phyloP scores from a whole-genome alignment of 1,140 invertebrate genomes.

The Papilio machaon region DNA sequence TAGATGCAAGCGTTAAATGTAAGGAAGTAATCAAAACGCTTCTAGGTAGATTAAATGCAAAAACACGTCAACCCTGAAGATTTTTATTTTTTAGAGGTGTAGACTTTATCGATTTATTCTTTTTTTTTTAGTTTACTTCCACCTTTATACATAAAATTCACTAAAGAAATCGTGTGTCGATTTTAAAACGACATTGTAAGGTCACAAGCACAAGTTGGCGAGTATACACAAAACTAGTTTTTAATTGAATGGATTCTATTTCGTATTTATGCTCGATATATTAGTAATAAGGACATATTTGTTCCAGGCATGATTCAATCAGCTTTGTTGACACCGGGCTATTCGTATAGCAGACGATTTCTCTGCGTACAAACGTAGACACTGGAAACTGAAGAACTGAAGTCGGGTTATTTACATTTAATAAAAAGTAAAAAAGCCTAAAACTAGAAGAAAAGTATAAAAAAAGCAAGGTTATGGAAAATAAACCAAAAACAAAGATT shows the following conservation, averaged over 20 bases:
- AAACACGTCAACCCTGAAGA: too few relatives aligned
- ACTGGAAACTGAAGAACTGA: background rate
- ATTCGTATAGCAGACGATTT: background rate
- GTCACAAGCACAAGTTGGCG: background rate
- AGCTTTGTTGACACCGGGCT: background rate
- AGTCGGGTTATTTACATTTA: background rate
- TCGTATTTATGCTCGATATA: conserved; percentile 1
- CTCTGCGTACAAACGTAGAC: background rate
- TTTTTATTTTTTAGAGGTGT: too few relatives aligned
- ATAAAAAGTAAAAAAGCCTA: background rate
- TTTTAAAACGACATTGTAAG: background rate
- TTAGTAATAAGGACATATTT: background rate
- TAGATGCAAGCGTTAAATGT: too few relatives aligned
- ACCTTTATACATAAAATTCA: background rate
- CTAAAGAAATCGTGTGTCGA: background rate
- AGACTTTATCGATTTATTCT: too few relatives aligned
- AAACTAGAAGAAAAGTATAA: background rate
- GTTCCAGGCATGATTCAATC: background rate
- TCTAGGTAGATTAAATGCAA: too few relatives aligned
- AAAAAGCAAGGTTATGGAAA: background rate
- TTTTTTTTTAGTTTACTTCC: background rate
- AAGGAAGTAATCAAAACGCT: too few relatives aligned
- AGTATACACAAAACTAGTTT: background rate
- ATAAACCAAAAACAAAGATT: background rate
- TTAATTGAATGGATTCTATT: background rate